A percentile compares a stretch with the other conserved stretches of the same genome.
Conservation (phyloP, 2,113 vertebrate species). For the Melanotaenia duboulayi region DNA sequence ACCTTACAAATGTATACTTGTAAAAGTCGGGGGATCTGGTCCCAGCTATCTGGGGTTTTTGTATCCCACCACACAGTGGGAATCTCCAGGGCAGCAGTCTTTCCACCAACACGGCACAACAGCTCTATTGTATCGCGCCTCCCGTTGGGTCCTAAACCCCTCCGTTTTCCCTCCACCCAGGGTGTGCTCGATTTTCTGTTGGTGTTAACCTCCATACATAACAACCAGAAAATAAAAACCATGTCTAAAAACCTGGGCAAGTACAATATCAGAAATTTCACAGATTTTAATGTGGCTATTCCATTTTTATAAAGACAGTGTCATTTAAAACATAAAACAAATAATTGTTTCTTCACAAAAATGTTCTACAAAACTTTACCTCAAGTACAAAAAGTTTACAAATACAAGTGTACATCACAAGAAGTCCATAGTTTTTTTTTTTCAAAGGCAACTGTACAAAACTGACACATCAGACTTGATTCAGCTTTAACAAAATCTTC, state of each 20-base stretch:
- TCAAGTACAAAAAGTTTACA: constrained; percentile 30
- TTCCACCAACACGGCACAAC: constrained; percentile 84
- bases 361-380: constrained; percentile 20
- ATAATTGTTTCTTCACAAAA: constrained; percentile 2
- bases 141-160: constrained; percentile 87
- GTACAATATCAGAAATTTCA: not conserved
- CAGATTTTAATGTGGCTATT: constrained; percentile 30
- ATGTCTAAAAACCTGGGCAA: not conserved
- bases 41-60: not conserved
- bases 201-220: not conserved
- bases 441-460: constrained; percentile 23
- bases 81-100: constrained; percentile 68
- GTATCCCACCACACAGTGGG: constrained; percentile 62
- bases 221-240: not conserved
- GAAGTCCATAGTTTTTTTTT: not conserved
- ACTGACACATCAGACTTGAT: not conserved
- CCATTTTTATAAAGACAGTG: constrained; percentile 4
- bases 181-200: constrained; percentile 55
- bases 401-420: constrained; percentile 22
- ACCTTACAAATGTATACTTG: not conserved
- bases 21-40: not conserved
- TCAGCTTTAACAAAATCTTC: not conserved
- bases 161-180: constrained; percentile 77
- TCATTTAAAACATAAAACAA: constrained; percentile 7
- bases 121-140: constrained; percentile 92